Evolutionary conservation across 2,888 invertebrate genomes (phyloP).

Genomic region (Megaustenia siamemsis): DNA sequence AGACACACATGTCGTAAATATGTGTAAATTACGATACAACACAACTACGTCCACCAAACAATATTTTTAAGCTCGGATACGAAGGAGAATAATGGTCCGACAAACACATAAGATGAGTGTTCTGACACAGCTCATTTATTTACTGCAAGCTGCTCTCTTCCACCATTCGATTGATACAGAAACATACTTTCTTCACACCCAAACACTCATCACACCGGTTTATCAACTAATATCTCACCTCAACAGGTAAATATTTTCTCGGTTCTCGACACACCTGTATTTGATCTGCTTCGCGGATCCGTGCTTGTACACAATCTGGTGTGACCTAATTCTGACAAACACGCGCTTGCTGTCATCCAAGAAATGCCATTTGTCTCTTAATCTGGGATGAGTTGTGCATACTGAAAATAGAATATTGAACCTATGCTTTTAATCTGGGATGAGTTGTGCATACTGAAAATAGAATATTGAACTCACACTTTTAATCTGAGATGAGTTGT

Average conservation of each 20-base stretch:
- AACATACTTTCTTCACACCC: neutral
- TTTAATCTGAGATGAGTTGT: neutral
- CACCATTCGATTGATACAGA: neutral
- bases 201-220: neutral
- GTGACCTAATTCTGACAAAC: constrained; percentile 56
- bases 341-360: constrained; percentile 54
- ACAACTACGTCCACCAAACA: too few species aligned
- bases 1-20: too few species aligned
- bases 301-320: constrained; percentile 59
- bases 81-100: neutral
- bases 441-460: neutral
- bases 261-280: constrained; percentile 61
- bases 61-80: neutral
- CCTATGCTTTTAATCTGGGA: neutral
- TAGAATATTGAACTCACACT: neutral
- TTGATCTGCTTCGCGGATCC: constrained; percentile 55
- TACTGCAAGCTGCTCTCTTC: neutral
- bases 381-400: constrained; percentile 52
- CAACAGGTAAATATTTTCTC: constrained; percentile 63
- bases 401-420: constrained; percentile 15
- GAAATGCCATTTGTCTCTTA: constrained; percentile 62
- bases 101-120: neutral
- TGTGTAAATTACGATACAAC: too few species aligned
- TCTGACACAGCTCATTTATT: neutral
- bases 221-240: constrained; percentile 53